Evolutionary conservation across 2,113 vertebrate genomes (phyloP).

Genomic region (Riparia riparia): DNA sequence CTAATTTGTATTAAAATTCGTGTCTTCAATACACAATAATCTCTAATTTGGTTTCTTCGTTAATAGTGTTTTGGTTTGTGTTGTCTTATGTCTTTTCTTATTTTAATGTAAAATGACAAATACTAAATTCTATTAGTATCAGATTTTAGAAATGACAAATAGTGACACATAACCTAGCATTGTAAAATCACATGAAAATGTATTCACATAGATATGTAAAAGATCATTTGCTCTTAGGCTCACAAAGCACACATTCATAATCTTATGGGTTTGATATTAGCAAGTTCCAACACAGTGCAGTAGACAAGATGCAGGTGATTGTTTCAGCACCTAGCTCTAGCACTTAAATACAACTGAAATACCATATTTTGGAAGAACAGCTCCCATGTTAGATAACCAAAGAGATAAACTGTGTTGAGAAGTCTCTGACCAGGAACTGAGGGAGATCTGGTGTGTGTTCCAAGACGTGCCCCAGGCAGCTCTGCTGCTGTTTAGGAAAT

Average conservation of each 20-base stretch:
- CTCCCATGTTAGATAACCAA: not conserved
- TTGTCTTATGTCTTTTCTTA: conserved; percentile 38
- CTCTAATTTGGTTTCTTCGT: conserved; percentile 43
- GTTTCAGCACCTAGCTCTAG: not conserved
- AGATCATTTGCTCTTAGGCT: not conserved
- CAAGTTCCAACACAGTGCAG: not conserved
- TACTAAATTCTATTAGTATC: conserved; percentile 51
- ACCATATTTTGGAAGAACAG: not conserved
- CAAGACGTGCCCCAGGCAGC: not conserved
- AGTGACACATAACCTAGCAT: conserved; percentile 6
- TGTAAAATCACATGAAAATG: conserved; percentile 41
- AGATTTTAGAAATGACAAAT: conserved; percentile 34
- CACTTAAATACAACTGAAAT: not conserved
- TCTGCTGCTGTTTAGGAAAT: not conserved
- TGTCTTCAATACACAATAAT: conserved; percentile 30
- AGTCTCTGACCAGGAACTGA: not conserved
- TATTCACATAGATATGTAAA: not conserved
- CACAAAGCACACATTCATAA: not conserved
- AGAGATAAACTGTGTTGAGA: not conserved
- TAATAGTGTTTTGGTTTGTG: conserved; percentile 43
- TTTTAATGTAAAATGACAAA: conserved; percentile 23
- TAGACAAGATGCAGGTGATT: not conserved
- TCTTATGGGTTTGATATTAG: not conserved
- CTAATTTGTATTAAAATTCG: conserved; percentile 58
- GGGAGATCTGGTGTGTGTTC: not conserved